Evolutionary conservation across 2,113 vertebrate species (phyloP), one percentile per base, ranked within the genome.

Genomic region (Dromaius novaehollandiae): DNA sequence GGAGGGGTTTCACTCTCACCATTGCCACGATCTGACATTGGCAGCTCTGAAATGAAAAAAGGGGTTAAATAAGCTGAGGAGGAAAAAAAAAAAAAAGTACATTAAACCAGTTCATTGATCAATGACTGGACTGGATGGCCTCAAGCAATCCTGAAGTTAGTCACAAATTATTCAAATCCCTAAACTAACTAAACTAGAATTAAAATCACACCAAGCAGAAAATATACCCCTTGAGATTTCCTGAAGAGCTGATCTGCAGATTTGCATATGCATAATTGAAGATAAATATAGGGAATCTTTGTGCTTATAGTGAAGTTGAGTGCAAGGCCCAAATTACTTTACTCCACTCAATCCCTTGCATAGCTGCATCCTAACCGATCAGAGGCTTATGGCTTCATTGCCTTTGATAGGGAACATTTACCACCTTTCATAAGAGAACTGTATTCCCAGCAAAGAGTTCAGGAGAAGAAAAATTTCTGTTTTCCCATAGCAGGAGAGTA

Each of bases 1-100:
- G 98, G 97, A 80, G 98, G 92, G 11, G 90, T 93, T 97, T 98
- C 98, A 0, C 86, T 97, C 90, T 98, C 97, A 13, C 86, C 79
- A 94, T 58, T 97, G 89, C 97, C 66, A 13, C 3, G 70, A 93
- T 77, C 76, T 89, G 91, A 96, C 73, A 76, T 77, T 38, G 79
- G 15, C 13, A 97, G 91, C 28, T 98, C 98, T 98, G 95, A 82
- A 96, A 97, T 82, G 60, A 92, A 93, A 95, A 44, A 89, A 88
- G 5, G 6, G 19, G 64, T 93, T 96, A 96, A 97, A 96, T 88
- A 92, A 97, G 78, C 77, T 17, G 12, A 63, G 85, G 68, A 82
- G 28, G n/a, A 9, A 19, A 34, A 58, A 32, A 32, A 32, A 17
- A 32, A 92, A 93, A n/a, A 90, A 71, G 55, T 53, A 50, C 42